These are phyloP conservation scores for Baccha elongata DNA, from an alignment of 2,888 invertebrate genomes.

Conservation along the genomic window DNA sequence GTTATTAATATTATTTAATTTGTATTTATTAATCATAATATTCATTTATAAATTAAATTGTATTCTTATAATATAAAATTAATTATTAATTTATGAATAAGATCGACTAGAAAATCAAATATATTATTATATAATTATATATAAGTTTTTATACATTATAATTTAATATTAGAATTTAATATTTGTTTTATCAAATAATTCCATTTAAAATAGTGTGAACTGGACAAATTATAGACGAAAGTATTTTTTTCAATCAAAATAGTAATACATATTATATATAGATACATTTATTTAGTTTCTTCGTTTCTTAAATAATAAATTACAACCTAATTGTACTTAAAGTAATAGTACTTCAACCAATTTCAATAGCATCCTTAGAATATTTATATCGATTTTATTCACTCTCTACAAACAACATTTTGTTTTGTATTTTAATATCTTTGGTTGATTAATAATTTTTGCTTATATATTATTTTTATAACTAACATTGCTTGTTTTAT, in stretches of 20 bases:
- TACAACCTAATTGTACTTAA: constrained; percentile 71
- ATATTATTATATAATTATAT: constrained; percentile 41
- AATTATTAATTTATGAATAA: constrained; percentile 54
- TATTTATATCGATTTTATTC: constrained; percentile 49
- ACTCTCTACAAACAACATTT: constrained; percentile 49
- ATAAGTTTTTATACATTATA: constrained; percentile 24
- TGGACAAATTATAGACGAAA: constrained; percentile 68
- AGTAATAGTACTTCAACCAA: constrained; percentile 69
- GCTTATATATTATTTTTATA: constrained; percentile 53
- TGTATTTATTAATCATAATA: constrained; percentile 6
- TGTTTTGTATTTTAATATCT: constrained; percentile 53
- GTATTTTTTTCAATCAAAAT: background rate
- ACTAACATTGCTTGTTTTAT: constrained; percentile 65
- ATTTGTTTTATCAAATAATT: constrained; percentile 43
- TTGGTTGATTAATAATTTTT: constrained; percentile 68
- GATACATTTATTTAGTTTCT: constrained; percentile 30
- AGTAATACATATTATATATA: constrained; percentile 17
- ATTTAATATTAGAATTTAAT: background rate
- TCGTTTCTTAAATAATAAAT: constrained; percentile 25
- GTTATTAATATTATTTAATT: constrained; percentile 16
- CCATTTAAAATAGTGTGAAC: constrained; percentile 70
- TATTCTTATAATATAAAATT: constrained; percentile 47
- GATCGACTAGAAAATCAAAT: constrained; percentile 71
- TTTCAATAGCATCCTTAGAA: constrained; percentile 66
- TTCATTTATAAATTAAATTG: constrained; percentile 49